Conservation (phyloP, 2,888 invertebrate genomes). For the Caenorhabditis panamensis region DNA sequence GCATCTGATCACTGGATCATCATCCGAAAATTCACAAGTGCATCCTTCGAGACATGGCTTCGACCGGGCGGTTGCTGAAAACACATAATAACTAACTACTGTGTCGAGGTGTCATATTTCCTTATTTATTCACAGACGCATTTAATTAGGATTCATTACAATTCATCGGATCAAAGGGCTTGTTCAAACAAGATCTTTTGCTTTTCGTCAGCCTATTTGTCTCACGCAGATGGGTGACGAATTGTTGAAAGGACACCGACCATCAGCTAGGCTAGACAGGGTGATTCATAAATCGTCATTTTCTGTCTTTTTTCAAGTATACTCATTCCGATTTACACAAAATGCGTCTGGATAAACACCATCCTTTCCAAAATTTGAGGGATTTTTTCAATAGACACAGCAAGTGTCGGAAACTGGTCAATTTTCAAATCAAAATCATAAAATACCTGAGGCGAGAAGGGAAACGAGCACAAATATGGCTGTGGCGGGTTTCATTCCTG, state of each 20-base stretch:
- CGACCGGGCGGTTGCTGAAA: constrained; percentile 36
- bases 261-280: neutral
- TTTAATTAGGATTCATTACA: constrained; percentile 31
- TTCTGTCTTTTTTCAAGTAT: neutral
- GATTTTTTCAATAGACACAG: no score
- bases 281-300: neutral
- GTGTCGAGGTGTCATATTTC: no score
- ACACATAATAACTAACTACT: neutral
- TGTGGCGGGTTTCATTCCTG: constrained; percentile 34
- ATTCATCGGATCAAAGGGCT: neutral
- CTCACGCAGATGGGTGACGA: constrained; percentile 9
- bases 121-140: neutral
- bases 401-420: neutral
- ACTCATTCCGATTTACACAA: no score
- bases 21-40: constrained; percentile 61
- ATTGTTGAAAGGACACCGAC: neutral
- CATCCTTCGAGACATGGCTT: constrained; percentile 67
- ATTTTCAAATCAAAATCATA: constrained; percentile 10
- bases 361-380: no score
- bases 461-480: constrained; percentile 16
- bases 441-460: constrained; percentile 36
- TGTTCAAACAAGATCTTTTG: constrained; percentile 48
- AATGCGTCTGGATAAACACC: constrained; percentile 1
- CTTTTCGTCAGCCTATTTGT: constrained; percentile 18
- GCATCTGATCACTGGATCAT: constrained; percentile 67